These are phyloP conservation scores for Amphipoea oculea DNA, from an alignment of 2,888 invertebrate genomes.

Conservation along the genomic window DNA sequence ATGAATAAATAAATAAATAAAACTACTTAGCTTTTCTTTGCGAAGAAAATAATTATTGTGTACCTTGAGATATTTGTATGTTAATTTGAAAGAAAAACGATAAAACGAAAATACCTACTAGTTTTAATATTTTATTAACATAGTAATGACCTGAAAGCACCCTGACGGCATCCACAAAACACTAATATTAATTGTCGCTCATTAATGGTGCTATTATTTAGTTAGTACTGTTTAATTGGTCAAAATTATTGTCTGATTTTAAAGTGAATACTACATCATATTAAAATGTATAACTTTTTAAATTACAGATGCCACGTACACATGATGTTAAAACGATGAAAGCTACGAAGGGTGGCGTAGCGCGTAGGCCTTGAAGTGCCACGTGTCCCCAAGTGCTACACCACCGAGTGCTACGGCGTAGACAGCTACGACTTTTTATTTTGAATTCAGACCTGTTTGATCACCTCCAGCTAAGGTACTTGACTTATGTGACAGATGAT, in stretches of 20 bases:
- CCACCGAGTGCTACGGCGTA: conserved; percentile 14
- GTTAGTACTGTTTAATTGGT: background rate
- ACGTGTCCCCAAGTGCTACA: conserved; percentile 14
- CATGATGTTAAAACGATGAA: background rate
- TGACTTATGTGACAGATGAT: background rate
- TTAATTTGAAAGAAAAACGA: background rate
- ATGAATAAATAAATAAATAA: no score
- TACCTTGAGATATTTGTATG: background rate
- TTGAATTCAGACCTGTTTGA: background rate
- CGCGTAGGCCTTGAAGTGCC: conserved; percentile 11
- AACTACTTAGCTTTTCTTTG: no score
- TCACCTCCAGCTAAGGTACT: background rate
- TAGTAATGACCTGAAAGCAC: background rate
- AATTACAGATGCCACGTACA: background rate
- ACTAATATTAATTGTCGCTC: background rate
- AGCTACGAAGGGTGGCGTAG: no score
- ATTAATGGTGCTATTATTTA: background rate
- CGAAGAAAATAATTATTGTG: background rate
- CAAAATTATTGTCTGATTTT: background rate
- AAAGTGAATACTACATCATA: background rate
- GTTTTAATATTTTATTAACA: background rate
- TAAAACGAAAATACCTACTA: background rate
- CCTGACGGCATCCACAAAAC: background rate
- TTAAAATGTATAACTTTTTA: background rate
- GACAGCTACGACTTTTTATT: conserved; percentile 22